Evolutionary conservation across 2,113 vertebrate species (phyloP).

Genomic region (Microtus ochrogaster): DNA sequence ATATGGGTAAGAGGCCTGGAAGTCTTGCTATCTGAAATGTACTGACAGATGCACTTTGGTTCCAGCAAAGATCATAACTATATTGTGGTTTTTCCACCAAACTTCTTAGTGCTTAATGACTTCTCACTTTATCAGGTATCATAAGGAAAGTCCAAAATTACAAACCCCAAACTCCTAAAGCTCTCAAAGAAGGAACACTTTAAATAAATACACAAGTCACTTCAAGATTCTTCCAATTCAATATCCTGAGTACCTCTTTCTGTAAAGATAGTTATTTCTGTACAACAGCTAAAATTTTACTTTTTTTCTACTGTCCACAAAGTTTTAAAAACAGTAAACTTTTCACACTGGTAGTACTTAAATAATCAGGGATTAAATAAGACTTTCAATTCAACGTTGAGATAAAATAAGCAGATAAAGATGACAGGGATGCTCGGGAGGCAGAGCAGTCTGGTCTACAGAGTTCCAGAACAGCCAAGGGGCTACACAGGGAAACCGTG

Average conservation of each 20-base stretch:
- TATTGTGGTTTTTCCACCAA: slow-evolving; percentile 17
- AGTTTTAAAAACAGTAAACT: slow-evolving; percentile 19
- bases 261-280: background rate
- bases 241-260: background rate
- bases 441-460: no score
- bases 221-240: background rate
- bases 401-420: background rate
- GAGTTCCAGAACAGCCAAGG: no score
- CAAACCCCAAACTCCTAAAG: background rate
- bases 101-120: background rate
- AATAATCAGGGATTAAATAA: slow-evolving; percentile 16
- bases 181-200: background rate
- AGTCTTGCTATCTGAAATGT: slow-evolving; percentile 2
- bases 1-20: background rate
- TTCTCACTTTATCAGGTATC: background rate
- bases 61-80: slow-evolving; percentile 23
- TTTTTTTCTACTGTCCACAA: slow-evolving; percentile 3
- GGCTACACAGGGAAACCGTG: no score
- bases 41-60: background rate
- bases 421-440: background rate
- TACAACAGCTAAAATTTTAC: background rate
- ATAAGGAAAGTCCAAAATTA: background rate
- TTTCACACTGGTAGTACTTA: background rate
- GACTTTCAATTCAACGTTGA: background rate
- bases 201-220: background rate